phyloP scores from a whole-genome alignment of 2,113 vertebrate genomes.

The Hucho hucho region DNA sequence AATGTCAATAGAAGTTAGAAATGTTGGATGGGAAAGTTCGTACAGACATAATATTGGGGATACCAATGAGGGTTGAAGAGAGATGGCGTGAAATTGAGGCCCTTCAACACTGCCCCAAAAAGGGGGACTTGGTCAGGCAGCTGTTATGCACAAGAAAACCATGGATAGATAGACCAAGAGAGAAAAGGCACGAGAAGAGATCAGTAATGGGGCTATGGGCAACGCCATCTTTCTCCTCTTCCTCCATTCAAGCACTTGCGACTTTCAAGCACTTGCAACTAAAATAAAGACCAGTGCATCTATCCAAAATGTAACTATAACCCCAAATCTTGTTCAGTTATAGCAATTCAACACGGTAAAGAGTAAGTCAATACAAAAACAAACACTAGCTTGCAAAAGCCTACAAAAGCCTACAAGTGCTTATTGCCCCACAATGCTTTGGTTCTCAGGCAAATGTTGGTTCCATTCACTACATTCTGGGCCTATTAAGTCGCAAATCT shows the following conservation, averaged over 20 bases:
- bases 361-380: background rate
- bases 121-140: slow-evolving; percentile 12
- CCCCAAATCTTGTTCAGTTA: background rate
- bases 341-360: background rate
- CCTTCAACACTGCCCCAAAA: slow-evolving; percentile 26
- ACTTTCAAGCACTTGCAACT: too few species aligned
- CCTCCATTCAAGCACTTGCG: background rate
- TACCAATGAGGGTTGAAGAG: slow-evolving; percentile 42
- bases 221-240: background rate
- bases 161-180: background rate
- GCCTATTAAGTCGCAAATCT: slow-evolving; percentile 18
- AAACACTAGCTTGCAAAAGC: background rate
- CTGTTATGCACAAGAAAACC: slow-evolving; percentile 20
- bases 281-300: too few species aligned
- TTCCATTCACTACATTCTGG: slow-evolving; percentile 12
- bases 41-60: slow-evolving; percentile 7
- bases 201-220: background rate
- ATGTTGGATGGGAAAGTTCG: background rate
- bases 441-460: slow-evolving; percentile 39
- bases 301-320: background rate
- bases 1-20: background rate
- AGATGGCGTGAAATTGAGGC: background rate
- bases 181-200: background rate
- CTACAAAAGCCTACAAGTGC: background rate
- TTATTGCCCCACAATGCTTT: slow-evolving; percentile 6